Evolutionary conservation across 2,113 vertebrate genomes (phyloP).

Genomic region (Tyto alba): DNA sequence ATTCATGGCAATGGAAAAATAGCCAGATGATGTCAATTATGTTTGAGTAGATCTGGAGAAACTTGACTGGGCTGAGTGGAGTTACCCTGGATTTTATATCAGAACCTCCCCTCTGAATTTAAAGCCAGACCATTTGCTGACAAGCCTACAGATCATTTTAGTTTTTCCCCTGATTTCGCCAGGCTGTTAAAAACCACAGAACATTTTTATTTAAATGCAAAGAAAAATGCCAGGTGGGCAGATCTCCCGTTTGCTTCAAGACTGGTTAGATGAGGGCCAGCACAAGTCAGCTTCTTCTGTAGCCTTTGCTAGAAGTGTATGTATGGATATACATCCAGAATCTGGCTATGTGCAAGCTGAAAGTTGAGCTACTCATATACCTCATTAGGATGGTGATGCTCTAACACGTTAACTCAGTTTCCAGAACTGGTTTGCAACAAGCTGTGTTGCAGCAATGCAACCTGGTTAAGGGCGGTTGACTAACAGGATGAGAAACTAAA

Average conservation of each 20-base stretch:
- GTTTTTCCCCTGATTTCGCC: neutral
- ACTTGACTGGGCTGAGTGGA: neutral
- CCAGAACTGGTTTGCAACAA: neutral
- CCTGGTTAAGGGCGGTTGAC: neutral
- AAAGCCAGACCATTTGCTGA: neutral
- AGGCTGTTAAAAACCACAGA: neutral
- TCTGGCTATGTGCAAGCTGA: neutral
- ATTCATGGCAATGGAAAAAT: neutral
- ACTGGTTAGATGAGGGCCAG: neutral
- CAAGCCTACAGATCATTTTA: neutral
- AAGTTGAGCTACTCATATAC: neutral
- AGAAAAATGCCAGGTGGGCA: neutral
- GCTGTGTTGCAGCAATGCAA: neutral
- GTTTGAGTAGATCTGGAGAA: neutral
- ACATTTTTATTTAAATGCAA: neutral
- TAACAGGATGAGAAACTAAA: neutral
- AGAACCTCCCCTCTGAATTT: neutral
- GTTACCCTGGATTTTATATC: neutral
- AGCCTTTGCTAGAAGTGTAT: neutral
- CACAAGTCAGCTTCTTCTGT: neutral
- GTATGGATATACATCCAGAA: rapidly evolving
- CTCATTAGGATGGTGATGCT: neutral
- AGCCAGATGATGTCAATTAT: neutral
- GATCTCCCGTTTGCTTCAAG: neutral
- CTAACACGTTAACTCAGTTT: rapidly evolving